Percentiles rank a stretch among this genome's conserved stretches.
phyloP scores from a whole-genome alignment of 2,888 invertebrate species.

The Epistrophe eligans region DNA sequence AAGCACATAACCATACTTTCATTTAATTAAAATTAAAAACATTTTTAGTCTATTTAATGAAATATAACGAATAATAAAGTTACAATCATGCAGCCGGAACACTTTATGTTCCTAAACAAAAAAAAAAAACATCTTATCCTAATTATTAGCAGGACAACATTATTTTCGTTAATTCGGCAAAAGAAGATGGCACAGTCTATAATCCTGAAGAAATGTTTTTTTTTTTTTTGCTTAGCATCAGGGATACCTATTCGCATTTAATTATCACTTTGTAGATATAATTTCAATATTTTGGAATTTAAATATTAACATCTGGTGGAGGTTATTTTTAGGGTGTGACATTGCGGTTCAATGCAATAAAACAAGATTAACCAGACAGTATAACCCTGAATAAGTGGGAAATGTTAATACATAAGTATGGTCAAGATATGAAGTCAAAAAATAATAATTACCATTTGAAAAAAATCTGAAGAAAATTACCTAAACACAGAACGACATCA shows the following conservation, averaged over 20 bases:
- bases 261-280: not conserved
- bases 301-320: slow-evolving; percentile 15
- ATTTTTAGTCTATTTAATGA: slow-evolving; percentile 40
- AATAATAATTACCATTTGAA: not conserved
- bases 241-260: not conserved
- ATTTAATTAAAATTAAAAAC: slow-evolving; percentile 24
- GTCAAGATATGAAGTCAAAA: not conserved
- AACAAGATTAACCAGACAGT: slow-evolving; percentile 55
- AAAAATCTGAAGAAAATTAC: too few species aligned
- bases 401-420: not conserved
- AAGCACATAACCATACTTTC: slow-evolving; percentile 16
- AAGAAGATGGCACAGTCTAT: not conserved
- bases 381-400: not conserved
- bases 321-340: not conserved
- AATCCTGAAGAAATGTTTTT: slow-evolving; percentile 8
- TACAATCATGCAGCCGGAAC: slow-evolving; percentile 61
- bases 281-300: slow-evolving; percentile 17
- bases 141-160: slow-evolving; percentile 38
- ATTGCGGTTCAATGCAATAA: slow-evolving; percentile 50
- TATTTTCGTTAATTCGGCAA: not conserved
- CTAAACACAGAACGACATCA: too few species aligned
- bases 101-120: slow-evolving; percentile 61
- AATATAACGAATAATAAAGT: slow-evolving; percentile 35
- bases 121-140: slow-evolving; percentile 34
- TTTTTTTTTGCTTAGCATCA: slow-evolving; percentile 4